Percentiles rank a stretch among this genome's conserved stretches.
Conservation (phyloP, 1,140 invertebrate genomes). For the Saccostrea echinata region DNA sequence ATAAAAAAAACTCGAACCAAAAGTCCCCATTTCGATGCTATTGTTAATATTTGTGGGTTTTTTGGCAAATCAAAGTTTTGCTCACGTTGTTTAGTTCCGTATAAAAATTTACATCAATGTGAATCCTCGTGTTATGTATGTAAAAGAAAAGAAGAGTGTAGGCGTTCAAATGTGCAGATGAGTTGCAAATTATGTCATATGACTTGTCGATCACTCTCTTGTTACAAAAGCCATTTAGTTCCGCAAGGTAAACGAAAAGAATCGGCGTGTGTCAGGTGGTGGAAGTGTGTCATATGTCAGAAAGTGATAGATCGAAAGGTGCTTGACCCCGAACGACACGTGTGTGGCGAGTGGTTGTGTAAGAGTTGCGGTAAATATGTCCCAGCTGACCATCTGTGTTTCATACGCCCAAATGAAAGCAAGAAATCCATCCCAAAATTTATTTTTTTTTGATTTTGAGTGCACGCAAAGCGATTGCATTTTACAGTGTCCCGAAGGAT, state of each 20-base stretch:
- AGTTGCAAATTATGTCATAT: slow-evolving; percentile 6
- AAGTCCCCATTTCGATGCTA: too few relatives aligned
- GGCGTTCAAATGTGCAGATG: background rate
- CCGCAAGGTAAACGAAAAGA: background rate
- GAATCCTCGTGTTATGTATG: too few relatives aligned
- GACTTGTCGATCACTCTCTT: background rate
- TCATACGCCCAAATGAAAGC: background rate
- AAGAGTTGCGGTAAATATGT: slow-evolving; percentile 9
- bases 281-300: slow-evolving; percentile 30
- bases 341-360: slow-evolving; percentile 39
- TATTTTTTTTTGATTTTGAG: slow-evolving; percentile 47
- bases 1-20: too few relatives aligned
- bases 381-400: slow-evolving; percentile 15
- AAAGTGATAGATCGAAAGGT: slow-evolving; percentile 19
- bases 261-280: slow-evolving; percentile 29
- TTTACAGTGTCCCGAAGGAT: slow-evolving; percentile 40
- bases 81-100: too few relatives aligned
- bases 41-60: too few relatives aligned
- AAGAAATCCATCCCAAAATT: background rate
- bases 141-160: too few relatives aligned
- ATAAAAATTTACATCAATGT: too few relatives aligned
- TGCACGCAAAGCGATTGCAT: background rate
- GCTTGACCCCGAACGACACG: background rate
- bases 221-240: background rate
- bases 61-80: too few relatives aligned